Conservation (phyloP, 2,797 vertebrate genomes). For the Dicrostonyx torquatus region DNA sequence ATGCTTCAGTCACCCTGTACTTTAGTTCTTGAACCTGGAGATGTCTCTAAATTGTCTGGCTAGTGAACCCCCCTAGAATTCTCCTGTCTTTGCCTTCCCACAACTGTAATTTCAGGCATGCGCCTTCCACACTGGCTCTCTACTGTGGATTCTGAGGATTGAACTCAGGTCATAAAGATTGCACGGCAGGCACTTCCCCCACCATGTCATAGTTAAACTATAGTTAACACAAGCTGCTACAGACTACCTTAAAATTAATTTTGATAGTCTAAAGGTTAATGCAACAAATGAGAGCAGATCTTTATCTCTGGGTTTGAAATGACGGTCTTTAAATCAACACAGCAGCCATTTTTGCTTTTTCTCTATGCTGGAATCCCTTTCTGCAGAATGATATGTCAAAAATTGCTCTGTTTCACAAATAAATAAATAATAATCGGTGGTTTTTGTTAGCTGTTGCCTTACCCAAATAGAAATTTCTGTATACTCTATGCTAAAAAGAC, state of each 20-base stretch:
- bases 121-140: too few relatives aligned
- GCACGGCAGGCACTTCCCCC: neutral
- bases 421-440: neutral
- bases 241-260: slow-evolving; percentile 24
- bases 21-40: neutral
- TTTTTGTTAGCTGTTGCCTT: neutral
- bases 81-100: neutral
- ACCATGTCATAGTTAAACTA: neutral
- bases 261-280: slow-evolving; percentile 12
- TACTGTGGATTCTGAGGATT: neutral
- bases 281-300: neutral
- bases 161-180: neutral
- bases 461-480: slow-evolving; percentile 26
- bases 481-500: slow-evolving; percentile 6
- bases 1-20: too few relatives aligned
- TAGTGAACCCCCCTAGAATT: neutral
- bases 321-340: neutral
- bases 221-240: neutral
- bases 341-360: neutral
- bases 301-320: slow-evolving; percentile 36
- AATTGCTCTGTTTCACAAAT: neutral
- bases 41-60: neutral
- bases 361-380: neutral
- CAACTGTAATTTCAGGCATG: neutral
- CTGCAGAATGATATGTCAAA: neutral